Percentiles rank a stretch among this genome's conserved stretches.
Conservation (phyloP, 2,113 vertebrate species). For the Cephalopterus ornatus region DNA sequence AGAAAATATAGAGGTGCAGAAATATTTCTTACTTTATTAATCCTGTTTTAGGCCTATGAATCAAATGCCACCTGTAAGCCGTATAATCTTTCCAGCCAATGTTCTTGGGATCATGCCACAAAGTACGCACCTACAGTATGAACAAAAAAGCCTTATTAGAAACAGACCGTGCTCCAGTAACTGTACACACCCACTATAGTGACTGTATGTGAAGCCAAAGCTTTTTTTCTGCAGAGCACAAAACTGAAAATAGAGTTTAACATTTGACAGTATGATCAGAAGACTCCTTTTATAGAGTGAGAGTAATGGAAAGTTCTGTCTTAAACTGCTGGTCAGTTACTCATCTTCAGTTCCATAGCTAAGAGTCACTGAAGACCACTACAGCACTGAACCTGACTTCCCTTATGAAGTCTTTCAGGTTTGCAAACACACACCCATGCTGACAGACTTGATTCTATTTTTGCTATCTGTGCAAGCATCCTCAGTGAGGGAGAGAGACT, state of each 20-base stretch:
- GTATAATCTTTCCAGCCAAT: slow-evolving; percentile 99
- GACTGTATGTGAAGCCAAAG: not conserved
- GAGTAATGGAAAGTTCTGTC: not conserved
- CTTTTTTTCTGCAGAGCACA: not conserved
- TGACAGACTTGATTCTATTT: not conserved
- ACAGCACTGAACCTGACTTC: rapidly evolving
- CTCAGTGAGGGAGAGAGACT: not conserved
- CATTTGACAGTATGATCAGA: not conserved
- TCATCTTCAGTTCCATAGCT: not conserved
- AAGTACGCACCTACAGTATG: slow-evolving; percentile 83
- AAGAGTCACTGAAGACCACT: not conserved
- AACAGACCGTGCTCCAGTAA: not conserved
- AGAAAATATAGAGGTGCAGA: not conserved
- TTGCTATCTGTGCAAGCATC: not conserved
- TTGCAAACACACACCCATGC: not conserved
- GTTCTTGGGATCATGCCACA: slow-evolving; percentile 98
- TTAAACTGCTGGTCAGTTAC: not conserved
- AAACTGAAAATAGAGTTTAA: not conserved
- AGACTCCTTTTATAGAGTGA: not conserved
- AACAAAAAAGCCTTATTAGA: not conserved
- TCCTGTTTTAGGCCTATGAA: slow-evolving; percentile 95
- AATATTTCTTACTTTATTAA: slow-evolving; percentile 86
- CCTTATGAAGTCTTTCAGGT: not conserved
- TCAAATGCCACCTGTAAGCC: slow-evolving; percentile 97
- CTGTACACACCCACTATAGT: rapidly evolving